A percentile compares a stretch with the other conserved stretches of the same genome.
Conservation (phyloP, 2,888 invertebrate species). For the Nemurella pictetii region DNA sequence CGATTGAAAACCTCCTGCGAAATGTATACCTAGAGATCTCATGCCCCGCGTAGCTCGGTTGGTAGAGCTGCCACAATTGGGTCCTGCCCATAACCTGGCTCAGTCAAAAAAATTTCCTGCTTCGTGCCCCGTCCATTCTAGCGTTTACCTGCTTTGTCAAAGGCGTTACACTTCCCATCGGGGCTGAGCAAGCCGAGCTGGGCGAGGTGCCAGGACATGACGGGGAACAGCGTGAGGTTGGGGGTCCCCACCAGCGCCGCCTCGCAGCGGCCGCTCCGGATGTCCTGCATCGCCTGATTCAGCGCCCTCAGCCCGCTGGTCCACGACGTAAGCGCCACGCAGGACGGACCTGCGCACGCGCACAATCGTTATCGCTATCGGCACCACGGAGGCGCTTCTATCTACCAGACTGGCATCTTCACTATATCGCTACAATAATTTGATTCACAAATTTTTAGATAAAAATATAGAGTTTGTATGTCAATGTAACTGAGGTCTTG, state of each 20-base stretch:
- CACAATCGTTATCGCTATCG: not conserved
- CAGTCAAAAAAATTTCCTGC: too few species aligned
- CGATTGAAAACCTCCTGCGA: too few species aligned
- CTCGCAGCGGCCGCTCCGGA: constrained; percentile 53
- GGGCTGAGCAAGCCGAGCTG: constrained; percentile 63
- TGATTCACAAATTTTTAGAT: too few species aligned
- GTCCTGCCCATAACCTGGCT: too few species aligned
- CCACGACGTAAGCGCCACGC: constrained; percentile 67
- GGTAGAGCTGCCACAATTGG: too few species aligned
- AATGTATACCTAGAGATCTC: too few species aligned
- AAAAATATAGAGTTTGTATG: too few species aligned
- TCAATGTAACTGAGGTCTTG: too few species aligned
- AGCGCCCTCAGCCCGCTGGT: constrained; percentile 65
- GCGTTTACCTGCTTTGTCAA: constrained; percentile 62
- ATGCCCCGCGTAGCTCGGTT: too few species aligned
- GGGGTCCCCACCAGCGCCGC: constrained; percentile 63
- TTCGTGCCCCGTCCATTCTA: too few species aligned
- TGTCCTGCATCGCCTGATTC: constrained; percentile 54
- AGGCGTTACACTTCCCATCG: constrained; percentile 65
- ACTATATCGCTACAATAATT: not conserved
- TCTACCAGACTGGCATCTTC: not conserved
- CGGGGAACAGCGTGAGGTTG: constrained; percentile 61
- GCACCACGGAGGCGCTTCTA: not conserved
- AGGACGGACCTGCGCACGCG: constrained; percentile 56
- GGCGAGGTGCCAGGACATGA: constrained; percentile 63